phyloP scores from a whole-genome alignment of 1,140 invertebrate species.

The Elysia chlorotica region DNA sequence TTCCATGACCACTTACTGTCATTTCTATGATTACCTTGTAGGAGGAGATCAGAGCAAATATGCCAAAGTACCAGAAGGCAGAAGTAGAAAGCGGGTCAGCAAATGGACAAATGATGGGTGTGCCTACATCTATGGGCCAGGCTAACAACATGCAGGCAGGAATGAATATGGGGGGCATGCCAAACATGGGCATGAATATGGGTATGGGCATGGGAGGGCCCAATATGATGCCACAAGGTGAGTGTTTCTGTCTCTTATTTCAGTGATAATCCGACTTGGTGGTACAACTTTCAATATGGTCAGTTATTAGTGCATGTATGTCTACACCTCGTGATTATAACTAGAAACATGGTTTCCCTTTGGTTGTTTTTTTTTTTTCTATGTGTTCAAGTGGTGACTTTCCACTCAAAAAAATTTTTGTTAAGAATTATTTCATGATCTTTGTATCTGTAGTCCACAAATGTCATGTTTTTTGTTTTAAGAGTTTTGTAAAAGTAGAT shows the following conservation, averaged over 20 bases:
- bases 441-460: not conserved
- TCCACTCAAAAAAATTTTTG: no score
- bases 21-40: no score
- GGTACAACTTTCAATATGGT: no score
- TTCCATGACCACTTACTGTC: no score
- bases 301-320: no score
- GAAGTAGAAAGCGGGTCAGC: not conserved
- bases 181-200: slow-evolving; percentile 25
- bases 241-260: no score
- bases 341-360: no score
- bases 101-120: not conserved
- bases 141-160: not conserved
- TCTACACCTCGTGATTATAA: no score
- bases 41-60: slow-evolving; percentile 80
- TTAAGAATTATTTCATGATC: not conserved
- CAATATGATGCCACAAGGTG: slow-evolving; percentile 26
- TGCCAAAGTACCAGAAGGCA: slow-evolving; percentile 71
- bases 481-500: no score
- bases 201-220: slow-evolving; percentile 24
- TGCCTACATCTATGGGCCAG: not conserved
- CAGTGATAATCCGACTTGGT: no score
- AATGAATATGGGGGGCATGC: slow-evolving; percentile 14
- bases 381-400: no score
- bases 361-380: no score
- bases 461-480: not conserved